Percentiles rank a stretch among this genome's conserved stretches.
phyloP scores from a whole-genome alignment of 2,113 vertebrate species.

The Campylomormyrus tamandua region DNA sequence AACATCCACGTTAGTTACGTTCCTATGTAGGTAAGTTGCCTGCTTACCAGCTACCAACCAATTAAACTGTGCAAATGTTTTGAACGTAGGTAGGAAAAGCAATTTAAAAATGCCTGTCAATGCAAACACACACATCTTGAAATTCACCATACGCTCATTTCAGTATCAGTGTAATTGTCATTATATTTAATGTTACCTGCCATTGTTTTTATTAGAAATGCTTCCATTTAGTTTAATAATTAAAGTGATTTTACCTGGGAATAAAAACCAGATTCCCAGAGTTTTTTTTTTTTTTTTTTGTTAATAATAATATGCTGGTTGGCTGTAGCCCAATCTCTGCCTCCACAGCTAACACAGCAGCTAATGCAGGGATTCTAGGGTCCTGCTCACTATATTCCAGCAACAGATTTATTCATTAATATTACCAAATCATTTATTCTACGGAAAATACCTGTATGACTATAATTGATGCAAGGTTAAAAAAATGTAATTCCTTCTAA shows the following conservation, averaged over 20 bases:
- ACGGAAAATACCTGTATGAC: neutral
- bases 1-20: neutral
- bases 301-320: neutral
- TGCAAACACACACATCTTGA: neutral
- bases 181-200: neutral
- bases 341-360: neutral
- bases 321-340: neutral
- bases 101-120: neutral
- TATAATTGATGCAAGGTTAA: neutral
- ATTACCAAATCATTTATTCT: neutral
- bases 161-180: neutral
- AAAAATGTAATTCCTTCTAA: neutral
- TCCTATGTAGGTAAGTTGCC: neutral
- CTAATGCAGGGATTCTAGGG: neutral
- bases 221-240: neutral
- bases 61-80: neutral
- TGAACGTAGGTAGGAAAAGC: neutral
- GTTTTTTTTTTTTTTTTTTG: neutral
- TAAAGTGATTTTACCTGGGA: neutral
- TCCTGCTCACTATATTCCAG: neutral
- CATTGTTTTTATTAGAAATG: neutral
- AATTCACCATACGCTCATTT: neutral
- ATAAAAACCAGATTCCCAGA: neutral
- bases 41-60: neutral
- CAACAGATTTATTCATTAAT: neutral